These are phyloP conservation scores for Brachionus plicatilis DNA, from an alignment of 1,140 invertebrate genomes.

Conservation along the genomic window DNA sequence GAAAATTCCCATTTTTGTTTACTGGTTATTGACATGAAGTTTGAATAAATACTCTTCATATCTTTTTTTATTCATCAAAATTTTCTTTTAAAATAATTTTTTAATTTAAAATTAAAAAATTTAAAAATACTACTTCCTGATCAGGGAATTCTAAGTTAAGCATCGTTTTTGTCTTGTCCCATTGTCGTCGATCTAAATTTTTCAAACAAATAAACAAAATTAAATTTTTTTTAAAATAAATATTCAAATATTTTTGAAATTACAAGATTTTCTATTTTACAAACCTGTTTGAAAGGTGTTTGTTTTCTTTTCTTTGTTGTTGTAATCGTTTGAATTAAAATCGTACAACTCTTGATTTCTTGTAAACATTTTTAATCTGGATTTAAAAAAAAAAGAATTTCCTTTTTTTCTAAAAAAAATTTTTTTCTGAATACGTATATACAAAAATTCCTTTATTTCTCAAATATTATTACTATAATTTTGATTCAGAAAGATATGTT, in stretches of 20 bases:
- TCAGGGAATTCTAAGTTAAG: constrained; percentile 7
- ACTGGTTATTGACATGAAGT: constrained; percentile 15
- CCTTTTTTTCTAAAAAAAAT: not conserved
- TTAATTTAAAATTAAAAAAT: not conserved
- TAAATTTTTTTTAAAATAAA: not conserved
- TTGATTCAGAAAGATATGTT: not conserved
- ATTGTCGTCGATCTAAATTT: constrained; percentile 5
- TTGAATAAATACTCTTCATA: constrained; percentile 39
- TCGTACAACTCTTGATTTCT: constrained; percentile 15
- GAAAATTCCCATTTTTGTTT: too few relatives aligned
- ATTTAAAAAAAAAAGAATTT: not conserved
- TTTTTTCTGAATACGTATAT: not conserved
- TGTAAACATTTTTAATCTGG: not conserved
- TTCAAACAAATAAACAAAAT: not conserved
- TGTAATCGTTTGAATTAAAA: not conserved
- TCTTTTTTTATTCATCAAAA: constrained; percentile 1
- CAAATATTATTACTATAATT: not conserved
- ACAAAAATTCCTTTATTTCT: not conserved
- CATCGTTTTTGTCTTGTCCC: not conserved
- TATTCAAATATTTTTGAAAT: not conserved
- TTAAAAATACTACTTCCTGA: not conserved
- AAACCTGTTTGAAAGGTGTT: not conserved
- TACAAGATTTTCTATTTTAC: not conserved
- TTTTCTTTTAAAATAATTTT: constrained; percentile 4
- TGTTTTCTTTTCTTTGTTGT: not conserved